phyloP scores from a whole-genome alignment of 92 coral and sea anemone species.

The Chrysogorgia sp. region DNA sequence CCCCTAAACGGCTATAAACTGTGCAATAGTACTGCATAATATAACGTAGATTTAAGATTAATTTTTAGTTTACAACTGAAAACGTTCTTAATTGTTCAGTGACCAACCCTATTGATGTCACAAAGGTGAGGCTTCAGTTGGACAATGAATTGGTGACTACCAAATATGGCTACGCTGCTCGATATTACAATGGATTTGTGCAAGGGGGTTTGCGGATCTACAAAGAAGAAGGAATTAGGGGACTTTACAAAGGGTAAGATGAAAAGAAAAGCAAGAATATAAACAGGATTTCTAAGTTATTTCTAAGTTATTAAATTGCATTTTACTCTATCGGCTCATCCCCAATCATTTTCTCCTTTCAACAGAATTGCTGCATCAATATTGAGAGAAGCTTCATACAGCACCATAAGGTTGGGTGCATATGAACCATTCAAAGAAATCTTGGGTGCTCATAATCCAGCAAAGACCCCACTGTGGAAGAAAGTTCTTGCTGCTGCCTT shows the following conservation, averaged over 20 bases:
- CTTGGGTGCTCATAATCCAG: conserved; percentile 84
- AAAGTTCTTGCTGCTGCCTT: conserved; percentile 87
- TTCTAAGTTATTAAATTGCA: neutral
- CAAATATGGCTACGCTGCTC: conserved; percentile 68
- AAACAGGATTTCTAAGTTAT: no score
- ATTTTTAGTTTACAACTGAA: neutral
- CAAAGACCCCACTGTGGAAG: conserved; percentile 92
- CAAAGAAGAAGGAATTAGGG: conserved; percentile 82
- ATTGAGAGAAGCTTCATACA: conserved; percentile 87
- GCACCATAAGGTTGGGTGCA: conserved; percentile 94
- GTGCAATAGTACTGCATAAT: no score
- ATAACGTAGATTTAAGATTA: no score
- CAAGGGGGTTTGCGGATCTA: conserved; percentile 72
- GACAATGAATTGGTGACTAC: conserved; percentile 86
- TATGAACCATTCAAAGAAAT: conserved; percentile 87
- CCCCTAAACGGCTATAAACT: no score
- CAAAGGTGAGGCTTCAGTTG: conserved; percentile 94
- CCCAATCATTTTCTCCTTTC: neutral
- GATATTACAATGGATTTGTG: conserved; percentile 88
- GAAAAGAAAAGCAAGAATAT: no score
- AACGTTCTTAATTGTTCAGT: conserved; percentile 49
- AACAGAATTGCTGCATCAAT: conserved; percentile 80
- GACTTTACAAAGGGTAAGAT: conserved; percentile 93
- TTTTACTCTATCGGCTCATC: neutral
- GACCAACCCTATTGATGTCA: conserved; percentile 95